Evolutionary conservation across 2,888 invertebrate genomes (phyloP), one percentile per base, ranked within the genome.

Genomic region (Chymomyza caudatula): DNA sequence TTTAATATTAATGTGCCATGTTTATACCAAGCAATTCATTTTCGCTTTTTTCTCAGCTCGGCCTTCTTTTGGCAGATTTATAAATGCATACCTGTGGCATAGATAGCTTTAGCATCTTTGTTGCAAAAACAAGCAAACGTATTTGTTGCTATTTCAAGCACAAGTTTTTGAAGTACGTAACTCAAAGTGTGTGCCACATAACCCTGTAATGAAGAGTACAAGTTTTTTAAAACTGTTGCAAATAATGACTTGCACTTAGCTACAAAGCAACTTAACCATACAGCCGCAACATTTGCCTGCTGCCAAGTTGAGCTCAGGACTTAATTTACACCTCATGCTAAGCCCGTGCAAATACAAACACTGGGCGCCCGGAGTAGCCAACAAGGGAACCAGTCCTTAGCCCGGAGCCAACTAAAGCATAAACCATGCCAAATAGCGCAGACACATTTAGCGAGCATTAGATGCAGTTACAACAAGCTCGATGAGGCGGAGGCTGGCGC

Each of bases 1-100:
- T 87, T 87, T 86, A 85, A 87, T 85, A 87, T 87, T 87, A 85
- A 87, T 87, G 87, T 73, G 74, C 73, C 72, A 77, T 82, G 78
- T 78, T 87, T 82, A 84, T 84, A 73, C 74, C 76, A 63, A 77
- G 83, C 87, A 87, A 87, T 87, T 86, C 85, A 83, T 88, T 86
- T 85, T 72, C 71, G 43, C 47, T 25, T 23, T 47, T 66, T 29
- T 42, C 56, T 19, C 44, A 51, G 15, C 56, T 15, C 47, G n/a
- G 19, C 47, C 23, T 11, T 15, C 29, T 37, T 37, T 37, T 51
- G 51, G 51, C 51, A 51, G 4, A n/a, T n/a, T n/a, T n/a, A n/a
- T n/a, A n/a, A n/a, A n/a, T n/a, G n/a, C n/a, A n/a, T n/a, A n/a
- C n/a, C n/a, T n/a, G 37, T 6, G 11, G 37, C 37, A 37, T 37